phyloP scores from a whole-genome alignment of 1,140 invertebrate species.

The Zaprionus ornatus region DNA sequence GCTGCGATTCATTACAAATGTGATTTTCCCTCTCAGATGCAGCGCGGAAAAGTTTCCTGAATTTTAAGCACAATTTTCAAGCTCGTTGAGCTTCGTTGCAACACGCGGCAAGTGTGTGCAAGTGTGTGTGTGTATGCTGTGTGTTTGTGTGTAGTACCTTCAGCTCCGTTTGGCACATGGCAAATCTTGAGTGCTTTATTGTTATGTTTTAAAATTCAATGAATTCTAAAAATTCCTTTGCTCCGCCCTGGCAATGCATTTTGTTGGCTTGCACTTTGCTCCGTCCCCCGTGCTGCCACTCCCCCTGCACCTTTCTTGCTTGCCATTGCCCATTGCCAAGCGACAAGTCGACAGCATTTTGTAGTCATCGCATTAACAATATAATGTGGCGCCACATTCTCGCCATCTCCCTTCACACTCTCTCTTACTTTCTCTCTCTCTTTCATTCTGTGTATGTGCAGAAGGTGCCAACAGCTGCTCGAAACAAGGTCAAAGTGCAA shows the following conservation, averaged over 20 bases:
- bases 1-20: conserved; percentile 79
- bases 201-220: conserved; percentile 82
- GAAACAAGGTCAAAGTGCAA: conserved; percentile 60
- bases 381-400: conserved; percentile 59
- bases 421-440: not conserved
- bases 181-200: conserved; percentile 79
- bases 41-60: conserved; percentile 58
- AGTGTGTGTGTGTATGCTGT: not conserved
- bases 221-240: conserved; percentile 73
- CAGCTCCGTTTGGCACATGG: conserved; percentile 64
- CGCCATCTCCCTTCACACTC: not conserved
- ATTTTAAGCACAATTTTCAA: conserved; percentile 73
- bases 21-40: conserved; percentile 62
- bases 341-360: conserved; percentile 68
- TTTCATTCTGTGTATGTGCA: conserved; percentile 28
- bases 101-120: conserved; percentile 4
- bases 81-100: conserved; percentile 53
- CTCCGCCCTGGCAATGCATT: conserved; percentile 38
- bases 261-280: conserved; percentile 46
- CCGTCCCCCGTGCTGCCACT: not conserved
- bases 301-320: not conserved
- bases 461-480: conserved; percentile 32
- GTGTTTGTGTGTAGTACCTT: conserved; percentile 42
- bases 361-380: conserved; percentile 70
- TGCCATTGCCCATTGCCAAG: conserved; percentile 34